Evolutionary conservation across 2,888 invertebrate species (phyloP).

Genomic region (Hecatera dysodea): DNA sequence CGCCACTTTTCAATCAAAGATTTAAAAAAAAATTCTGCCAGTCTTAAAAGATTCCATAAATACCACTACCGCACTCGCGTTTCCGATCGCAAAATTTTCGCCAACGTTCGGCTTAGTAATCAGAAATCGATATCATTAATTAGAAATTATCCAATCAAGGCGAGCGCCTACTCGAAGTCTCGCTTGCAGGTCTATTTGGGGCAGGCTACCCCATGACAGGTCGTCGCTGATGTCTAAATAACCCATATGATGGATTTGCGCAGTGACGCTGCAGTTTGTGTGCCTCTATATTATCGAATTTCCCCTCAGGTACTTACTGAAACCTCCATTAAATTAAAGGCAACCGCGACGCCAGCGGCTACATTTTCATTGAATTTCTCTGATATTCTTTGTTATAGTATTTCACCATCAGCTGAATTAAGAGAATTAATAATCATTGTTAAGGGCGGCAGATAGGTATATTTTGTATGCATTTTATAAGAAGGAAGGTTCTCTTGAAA

Average conservation of each 20-base stretch:
- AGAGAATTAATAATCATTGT: background rate
- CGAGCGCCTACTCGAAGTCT: constrained; percentile 13
- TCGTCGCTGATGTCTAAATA: constrained; percentile 68
- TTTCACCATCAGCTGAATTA: background rate
- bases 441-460: background rate
- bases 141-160: constrained; percentile 47
- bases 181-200: constrained; percentile 36
- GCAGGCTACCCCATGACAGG: constrained; percentile 41
- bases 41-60: background rate
- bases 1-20: background rate
- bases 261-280: constrained; percentile 76
- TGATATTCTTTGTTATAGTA: constrained; percentile 3
- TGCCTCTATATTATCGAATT: constrained; percentile 79
- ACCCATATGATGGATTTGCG: constrained; percentile 72
- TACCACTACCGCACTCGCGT: constrained; percentile 9
- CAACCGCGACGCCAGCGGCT: background rate
- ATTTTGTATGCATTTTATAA: background rate
- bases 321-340: constrained; percentile 73
- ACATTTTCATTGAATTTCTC: constrained; percentile 31
- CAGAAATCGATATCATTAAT: constrained; percentile 38
- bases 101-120: constrained; percentile 16
- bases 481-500: background rate
- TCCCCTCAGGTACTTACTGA: constrained; percentile 71
- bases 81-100: constrained; percentile 1
- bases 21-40: background rate